Percentiles rank a stretch among this genome's conserved stretches.
Evolutionary conservation across 2,888 invertebrate genomes (phyloP).

Genomic region (Digitonthophagus gazella): DNA sequence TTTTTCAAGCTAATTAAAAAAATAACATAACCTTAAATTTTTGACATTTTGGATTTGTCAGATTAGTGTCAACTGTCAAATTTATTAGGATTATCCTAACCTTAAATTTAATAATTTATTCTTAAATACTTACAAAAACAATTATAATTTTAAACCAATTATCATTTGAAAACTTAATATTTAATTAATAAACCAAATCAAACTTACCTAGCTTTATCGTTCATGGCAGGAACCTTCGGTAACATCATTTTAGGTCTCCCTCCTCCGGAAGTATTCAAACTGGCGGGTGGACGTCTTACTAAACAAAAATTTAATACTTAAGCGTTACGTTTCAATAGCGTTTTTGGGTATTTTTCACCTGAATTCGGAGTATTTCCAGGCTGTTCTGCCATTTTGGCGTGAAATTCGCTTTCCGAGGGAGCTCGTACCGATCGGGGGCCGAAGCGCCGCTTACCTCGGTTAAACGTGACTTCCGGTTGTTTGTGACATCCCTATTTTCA

Average conservation of each 20-base stretch:
- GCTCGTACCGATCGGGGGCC: conserved; percentile 23
- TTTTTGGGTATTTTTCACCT: conserved; percentile 46
- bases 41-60: too few species aligned
- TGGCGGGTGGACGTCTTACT: conserved; percentile 26
- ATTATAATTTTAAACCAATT: too few species aligned
- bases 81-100: too few species aligned
- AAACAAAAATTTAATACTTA: conserved; percentile 10
- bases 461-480: not conserved
- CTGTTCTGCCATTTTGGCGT: conserved; percentile 66
- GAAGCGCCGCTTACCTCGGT: conserved; percentile 1
- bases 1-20: too few species aligned
- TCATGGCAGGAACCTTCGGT: conserved; percentile 37
- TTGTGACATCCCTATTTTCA: not conserved
- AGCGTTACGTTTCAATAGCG: too few species aligned
- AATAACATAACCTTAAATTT: too few species aligned
- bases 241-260: conserved; percentile 48
- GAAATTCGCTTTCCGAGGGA: conserved; percentile 37
- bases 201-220: conserved; percentile 24
- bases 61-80: too few species aligned
- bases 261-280: conserved; percentile 25
- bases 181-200: conserved; percentile 1
- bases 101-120: too few species aligned
- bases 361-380: conserved; percentile 67
- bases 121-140: too few species aligned
- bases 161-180: not conserved